These are phyloP conservation scores for Trachymyrmex cornetzi DNA, from an alignment of 1,140 invertebrate genomes.

Conservation along the genomic window DNA sequence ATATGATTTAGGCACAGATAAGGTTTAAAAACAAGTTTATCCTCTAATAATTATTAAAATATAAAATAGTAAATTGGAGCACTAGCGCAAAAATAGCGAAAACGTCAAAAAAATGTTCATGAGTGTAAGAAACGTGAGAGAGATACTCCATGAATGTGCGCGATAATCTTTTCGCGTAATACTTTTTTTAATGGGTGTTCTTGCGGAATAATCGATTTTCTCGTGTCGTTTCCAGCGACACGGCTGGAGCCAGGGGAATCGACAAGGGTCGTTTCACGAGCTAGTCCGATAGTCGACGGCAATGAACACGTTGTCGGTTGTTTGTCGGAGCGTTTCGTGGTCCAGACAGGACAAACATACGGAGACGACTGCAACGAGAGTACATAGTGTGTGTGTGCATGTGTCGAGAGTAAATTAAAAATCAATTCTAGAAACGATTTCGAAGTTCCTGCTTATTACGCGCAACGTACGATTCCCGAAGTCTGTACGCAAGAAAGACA, in stretches of 20 bases:
- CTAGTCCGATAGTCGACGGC: constrained; percentile 49
- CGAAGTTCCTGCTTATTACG: constrained; percentile 22
- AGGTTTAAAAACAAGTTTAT: no score
- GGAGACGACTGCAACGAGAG: constrained; percentile 62
- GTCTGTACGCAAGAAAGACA: background rate
- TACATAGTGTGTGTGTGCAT: constrained; percentile 17
- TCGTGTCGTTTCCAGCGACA: constrained; percentile 67
- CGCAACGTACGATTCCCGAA: background rate
- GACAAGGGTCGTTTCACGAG: constrained; percentile 70
- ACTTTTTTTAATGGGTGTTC: constrained; percentile 52
- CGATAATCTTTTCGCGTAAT: constrained; percentile 37
- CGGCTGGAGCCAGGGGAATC: constrained; percentile 52
- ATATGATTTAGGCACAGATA: no score
- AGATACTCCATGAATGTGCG: background rate
- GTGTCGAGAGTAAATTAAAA: constrained; percentile 80
- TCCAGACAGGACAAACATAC: constrained; percentile 81
- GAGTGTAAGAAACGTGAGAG: background rate
- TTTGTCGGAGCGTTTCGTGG: constrained; percentile 77
- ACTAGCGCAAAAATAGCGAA: background rate
- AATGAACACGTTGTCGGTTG: constrained; percentile 74
- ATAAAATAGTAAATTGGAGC: background rate
- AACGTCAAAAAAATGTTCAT: constrained; percentile 2
- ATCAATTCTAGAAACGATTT: constrained; percentile 77
- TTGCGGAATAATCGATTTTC: constrained; percentile 67
- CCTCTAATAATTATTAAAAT: background rate